Evolutionary conservation across 1,140 invertebrate genomes (phyloP), one percentile per base, ranked within the genome.

Genomic region (Caerostris darwini): DNA sequence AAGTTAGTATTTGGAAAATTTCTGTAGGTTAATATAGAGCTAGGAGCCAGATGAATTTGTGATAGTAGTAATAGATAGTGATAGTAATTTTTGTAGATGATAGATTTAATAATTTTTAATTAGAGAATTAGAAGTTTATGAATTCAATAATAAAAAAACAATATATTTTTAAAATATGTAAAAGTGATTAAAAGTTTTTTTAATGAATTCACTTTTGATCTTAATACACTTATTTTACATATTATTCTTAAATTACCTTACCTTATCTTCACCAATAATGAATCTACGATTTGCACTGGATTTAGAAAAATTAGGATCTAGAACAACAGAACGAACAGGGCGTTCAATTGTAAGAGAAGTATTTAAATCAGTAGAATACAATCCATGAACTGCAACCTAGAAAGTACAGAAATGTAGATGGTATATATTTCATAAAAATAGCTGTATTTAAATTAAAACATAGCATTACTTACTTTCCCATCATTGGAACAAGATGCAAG

Each of bases 401-500:
- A 19, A 14, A 90, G 19, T 6, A 53, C 10, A 67, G 10, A 50
- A 64, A 14, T 64, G 5, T 14, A 10, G 12, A 64, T 64, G 7
- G 6, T 14, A 64, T 7, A 61, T 14, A 64, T 64, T 3, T 56
- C 12, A 83, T 57, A 17, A 83, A 86, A 7, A n/a, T 19, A 14
- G n/a, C 14, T 64, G 19, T 34, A 64, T 19, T 86, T 86, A 19
- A n/a, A 56, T 50, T 17, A 88, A 61, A 59, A 34, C 56, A 34
- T 8, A 58, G 58, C 61, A 85, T 34, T 54, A 83, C 86, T 88
- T 95, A 99, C 98, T 96, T 98, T 98, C 82, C 99, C 98, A 96
- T 99, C 99, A 96, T 99, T 98, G 0, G 98, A 99, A 96, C 99
- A 99, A 82, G 98, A 99, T n/a, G 98, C 98, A 85, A 99, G 97